Base-by-base conservation (phyloP, 2,797 vertebrate genomes). In the Centroberyx gerrardi region DNA sequence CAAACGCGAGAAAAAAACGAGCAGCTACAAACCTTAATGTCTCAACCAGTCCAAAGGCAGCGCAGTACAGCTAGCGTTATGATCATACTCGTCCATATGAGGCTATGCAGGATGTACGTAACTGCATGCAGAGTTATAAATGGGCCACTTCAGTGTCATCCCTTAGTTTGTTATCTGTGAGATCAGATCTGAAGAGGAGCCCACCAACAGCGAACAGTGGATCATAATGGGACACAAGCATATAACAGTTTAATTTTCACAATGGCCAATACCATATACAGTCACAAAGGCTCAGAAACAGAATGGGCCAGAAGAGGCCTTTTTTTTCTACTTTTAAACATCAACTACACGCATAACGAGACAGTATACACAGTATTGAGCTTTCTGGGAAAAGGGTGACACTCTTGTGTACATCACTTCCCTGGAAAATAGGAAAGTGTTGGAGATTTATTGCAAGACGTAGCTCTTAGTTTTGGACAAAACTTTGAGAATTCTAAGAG, bases 251-350 rank as follows among this genome's bases (percentile, higher is more conserved):
- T 86, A 81, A 59, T 73, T 87, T 83, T 65, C 55, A 85, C 84
- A 75, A 68, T 77, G 71, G 63, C 69, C 3, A 28, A 72, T 29
- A 68, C 82, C 83, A 85, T 87, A 87, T 83, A 88, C 78, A 91
- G 81, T 85, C 82, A 76, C 10, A 61, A 36, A 62, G 17, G 31
- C 63, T 51, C 72, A 62, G 52, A 87, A 73, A 76, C 63, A 78
- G 38, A 73, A 66, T 18, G 38, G 10, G 28, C 51, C 58, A 49
- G 59, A 75, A 65, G 42, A 18, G 9, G 54, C 5, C 28, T 33
- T 72, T 72, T 80, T 18, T 40, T 18, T 61, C 36, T 42, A 8
- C 58, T 42, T 59, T 58, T n/a, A 83, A 83, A 81, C 64, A 75
- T 55, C 27, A 75, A 63, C 15, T 46, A 10, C 17, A 56, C 53